Evolutionary conservation across 1,140 invertebrate genomes (phyloP).

Genomic region (Magallana ariakensis): DNA sequence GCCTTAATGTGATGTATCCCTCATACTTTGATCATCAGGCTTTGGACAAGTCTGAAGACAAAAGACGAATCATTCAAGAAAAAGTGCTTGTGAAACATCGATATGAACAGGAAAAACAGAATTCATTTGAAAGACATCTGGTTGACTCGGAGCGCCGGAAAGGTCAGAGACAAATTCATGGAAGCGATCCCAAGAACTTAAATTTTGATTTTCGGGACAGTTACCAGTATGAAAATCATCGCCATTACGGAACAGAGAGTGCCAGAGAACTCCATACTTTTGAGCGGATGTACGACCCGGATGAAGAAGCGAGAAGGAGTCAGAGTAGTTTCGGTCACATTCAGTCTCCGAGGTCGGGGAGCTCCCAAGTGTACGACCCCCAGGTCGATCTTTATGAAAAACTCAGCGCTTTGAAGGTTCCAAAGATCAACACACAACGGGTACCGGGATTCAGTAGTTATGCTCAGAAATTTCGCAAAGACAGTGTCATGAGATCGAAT

Average conservation of each 20-base stretch:
- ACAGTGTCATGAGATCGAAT: background rate
- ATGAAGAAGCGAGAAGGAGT: background rate
- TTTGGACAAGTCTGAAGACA: background rate
- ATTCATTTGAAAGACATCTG: background rate
- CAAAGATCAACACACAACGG: slow-evolving; percentile 19
- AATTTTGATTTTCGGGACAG: slow-evolving; percentile 9
- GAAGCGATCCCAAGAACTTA: background rate
- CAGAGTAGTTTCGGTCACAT: slow-evolving; percentile 20
- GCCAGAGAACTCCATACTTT: background rate
- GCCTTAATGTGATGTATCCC: background rate
- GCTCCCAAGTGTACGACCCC: background rate
- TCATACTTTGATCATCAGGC: slow-evolving; percentile 13
- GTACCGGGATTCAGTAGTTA: slow-evolving; percentile 4
- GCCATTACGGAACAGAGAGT: slow-evolving; percentile 17
- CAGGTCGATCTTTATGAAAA: slow-evolving; percentile 21
- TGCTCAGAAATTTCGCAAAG: slow-evolving; percentile 6
- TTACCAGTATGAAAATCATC: background rate
- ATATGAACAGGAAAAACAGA: slow-evolving; percentile 9
- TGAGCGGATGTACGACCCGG: slow-evolving; percentile 17
- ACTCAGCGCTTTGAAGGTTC: slow-evolving; percentile 16
- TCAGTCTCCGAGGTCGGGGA: background rate
- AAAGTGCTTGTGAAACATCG: slow-evolving; percentile 4
- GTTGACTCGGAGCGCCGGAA: slow-evolving; percentile 15
- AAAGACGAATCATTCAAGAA: background rate
- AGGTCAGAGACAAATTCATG: background rate